Percentiles rank a stretch among this genome's conserved stretches.
Conservation (phyloP, 2,113 vertebrate genomes). For the Brevimyrus niger region DNA sequence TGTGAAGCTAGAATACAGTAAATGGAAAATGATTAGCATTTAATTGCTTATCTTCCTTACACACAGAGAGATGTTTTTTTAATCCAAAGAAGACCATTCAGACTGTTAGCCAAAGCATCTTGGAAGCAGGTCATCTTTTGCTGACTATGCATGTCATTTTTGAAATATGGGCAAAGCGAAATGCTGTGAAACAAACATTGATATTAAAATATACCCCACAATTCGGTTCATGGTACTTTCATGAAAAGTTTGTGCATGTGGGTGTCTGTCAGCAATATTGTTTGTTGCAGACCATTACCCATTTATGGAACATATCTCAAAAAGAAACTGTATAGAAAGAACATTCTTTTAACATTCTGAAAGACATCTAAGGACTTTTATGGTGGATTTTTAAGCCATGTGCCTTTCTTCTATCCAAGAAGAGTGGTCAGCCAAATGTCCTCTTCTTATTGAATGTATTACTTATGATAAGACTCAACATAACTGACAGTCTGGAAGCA, state of each 20-base stretch:
- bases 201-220: background rate
- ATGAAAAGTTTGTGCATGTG: background rate
- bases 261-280: background rate
- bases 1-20: background rate
- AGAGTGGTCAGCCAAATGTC: background rate
- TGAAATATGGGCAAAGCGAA: background rate
- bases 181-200: background rate
- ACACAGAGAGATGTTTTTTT: background rate
- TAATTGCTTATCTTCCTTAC: background rate
- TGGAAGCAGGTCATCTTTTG: background rate
- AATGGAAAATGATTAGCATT: background rate
- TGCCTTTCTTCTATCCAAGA: background rate
- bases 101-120: background rate
- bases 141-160: background rate
- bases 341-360: background rate
- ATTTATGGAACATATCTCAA: background rate
- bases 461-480: conserved; percentile 21
- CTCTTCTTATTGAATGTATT: conserved; percentile 25
- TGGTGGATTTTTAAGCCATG: background rate
- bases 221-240: background rate
- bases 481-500: conserved; percentile 36
- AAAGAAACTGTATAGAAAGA: background rate
- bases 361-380: conserved; percentile 5
- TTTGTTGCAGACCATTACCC: background rate
- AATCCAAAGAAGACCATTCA: background rate